A percentile compares a stretch with the other conserved stretches of the same genome.
Evolutionary conservation across 2,113 vertebrate genomes (phyloP).

Genomic region (Ailurus styani): DNA sequence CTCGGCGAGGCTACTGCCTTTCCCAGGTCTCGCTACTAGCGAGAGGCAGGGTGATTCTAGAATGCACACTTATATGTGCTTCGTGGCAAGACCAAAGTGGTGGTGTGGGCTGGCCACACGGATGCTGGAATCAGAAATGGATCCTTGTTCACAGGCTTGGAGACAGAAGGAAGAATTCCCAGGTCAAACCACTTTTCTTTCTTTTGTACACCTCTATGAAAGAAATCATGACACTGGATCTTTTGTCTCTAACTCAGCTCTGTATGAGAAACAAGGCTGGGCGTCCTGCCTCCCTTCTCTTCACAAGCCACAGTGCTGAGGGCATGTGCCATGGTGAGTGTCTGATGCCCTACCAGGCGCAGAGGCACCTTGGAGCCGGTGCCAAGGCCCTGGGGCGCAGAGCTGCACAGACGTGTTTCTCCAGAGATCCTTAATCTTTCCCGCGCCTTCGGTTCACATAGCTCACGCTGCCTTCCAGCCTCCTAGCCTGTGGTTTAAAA

Average conservation of each 20-base stretch:
- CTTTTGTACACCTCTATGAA: background rate
- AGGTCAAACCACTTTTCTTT: background rate
- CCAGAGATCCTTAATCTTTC: background rate
- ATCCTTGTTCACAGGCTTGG: background rate
- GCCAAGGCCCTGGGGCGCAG: background rate
- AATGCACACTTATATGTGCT: accelerated
- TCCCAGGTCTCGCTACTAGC: background rate
- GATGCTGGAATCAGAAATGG: background rate
- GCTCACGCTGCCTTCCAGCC: background rate
- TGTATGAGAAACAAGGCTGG: background rate
- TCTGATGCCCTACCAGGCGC: background rate
- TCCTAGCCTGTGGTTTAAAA: background rate
- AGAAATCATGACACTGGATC: background rate
- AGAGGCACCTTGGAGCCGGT: background rate
- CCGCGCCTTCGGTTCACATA: background rate
- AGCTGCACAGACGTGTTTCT: background rate
- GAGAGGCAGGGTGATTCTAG: background rate
- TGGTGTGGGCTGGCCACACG: background rate
- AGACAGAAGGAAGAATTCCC: background rate
- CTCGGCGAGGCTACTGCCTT: background rate
- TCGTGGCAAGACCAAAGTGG: background rate
- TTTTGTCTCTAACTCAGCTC: background rate
- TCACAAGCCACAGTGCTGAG: background rate
- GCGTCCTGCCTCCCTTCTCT: accelerated
- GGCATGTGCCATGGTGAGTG: background rate